phyloP scores from a whole-genome alignment of 2,888 invertebrate genomes.

The Pinctada fucata region DNA sequence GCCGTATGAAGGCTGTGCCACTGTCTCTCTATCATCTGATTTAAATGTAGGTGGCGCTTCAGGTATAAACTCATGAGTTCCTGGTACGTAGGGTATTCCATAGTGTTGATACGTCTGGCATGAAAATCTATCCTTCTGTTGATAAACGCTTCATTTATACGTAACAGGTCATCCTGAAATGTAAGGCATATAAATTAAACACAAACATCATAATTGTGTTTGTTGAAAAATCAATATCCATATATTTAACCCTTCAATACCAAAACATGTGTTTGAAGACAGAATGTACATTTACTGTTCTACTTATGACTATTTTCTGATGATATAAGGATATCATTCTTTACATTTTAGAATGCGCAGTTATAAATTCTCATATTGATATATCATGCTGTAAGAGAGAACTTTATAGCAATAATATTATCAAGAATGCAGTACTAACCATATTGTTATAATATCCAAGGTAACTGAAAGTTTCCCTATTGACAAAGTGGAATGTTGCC shows the following conservation, averaged over 20 bases:
- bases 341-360: too few species aligned
- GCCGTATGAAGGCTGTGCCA: slow-evolving; percentile 48
- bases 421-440: slow-evolving; percentile 46
- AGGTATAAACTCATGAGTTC: slow-evolving; percentile 69
- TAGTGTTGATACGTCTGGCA: slow-evolving; percentile 71
- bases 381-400: too few species aligned
- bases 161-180: slow-evolving; percentile 69
- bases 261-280: too few species aligned
- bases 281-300: too few species aligned
- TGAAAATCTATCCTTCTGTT: slow-evolving; percentile 70
- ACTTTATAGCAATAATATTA: background rate
- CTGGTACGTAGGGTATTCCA: slow-evolving; percentile 73
- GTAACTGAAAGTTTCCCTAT: slow-evolving; percentile 59
- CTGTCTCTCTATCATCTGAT: slow-evolving; percentile 56
- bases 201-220: background rate
- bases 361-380: too few species aligned
- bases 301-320: too few species aligned
- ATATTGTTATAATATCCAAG: slow-evolving; percentile 68
- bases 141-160: slow-evolving; percentile 68
- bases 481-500: slow-evolving; percentile 59
- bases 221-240: too few species aligned
- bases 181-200: background rate
- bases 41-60: slow-evolving; percentile 63
- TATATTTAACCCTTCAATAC: too few species aligned
- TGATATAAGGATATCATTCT: too few species aligned